A percentile compares a stretch with the other conserved stretches of the same genome.
These are phyloP conservation scores for Aphelenchoides avenae DNA, from an alignment of 1,140 invertebrate genomes.

Conservation along the genomic window DNA sequence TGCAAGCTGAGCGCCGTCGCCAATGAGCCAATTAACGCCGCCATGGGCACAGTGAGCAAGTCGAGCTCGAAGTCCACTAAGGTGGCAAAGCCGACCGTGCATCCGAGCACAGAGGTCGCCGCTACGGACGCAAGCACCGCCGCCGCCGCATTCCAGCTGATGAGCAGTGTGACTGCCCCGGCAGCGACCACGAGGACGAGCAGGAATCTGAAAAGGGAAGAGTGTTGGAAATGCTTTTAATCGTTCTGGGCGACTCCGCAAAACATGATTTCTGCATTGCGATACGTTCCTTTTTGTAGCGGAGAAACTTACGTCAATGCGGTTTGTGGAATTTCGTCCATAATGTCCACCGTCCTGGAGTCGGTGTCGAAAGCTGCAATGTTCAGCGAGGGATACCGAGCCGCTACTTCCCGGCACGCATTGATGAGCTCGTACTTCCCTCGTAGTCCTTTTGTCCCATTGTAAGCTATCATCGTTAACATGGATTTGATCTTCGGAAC, in stretches of 20 bases:
- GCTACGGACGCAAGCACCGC: slow-evolving; percentile 3
- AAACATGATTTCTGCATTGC: slow-evolving; percentile 7
- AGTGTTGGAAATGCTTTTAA: slow-evolving; percentile 1
- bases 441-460: slow-evolving; percentile 31
- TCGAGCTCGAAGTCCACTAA: slow-evolving; percentile 8
- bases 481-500: slow-evolving; percentile 30
- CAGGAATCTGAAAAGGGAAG: slow-evolving; percentile 8
- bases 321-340: slow-evolving; percentile 18
- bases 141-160: slow-evolving; percentile 18
- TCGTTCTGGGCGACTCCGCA: slow-evolving; percentile 2
- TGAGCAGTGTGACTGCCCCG: slow-evolving; percentile 22
- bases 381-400: slow-evolving; percentile 20
- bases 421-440: slow-evolving; percentile 30
- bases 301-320: slow-evolving; percentile 22
- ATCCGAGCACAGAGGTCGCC: not conserved
- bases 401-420: slow-evolving; percentile 31
- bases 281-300: slow-evolving; percentile 2
- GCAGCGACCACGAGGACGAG: slow-evolving; percentile 20
- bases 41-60: slow-evolving; percentile 18
- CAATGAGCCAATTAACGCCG: slow-evolving; percentile 9
- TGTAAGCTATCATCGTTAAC: slow-evolving; percentile 32
- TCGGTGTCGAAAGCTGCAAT: slow-evolving; percentile 35
- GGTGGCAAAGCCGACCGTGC: not conserved
- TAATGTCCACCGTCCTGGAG: slow-evolving; percentile 32
- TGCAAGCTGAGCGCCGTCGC: slow-evolving; percentile 1